phyloP scores from a whole-genome alignment of 2,113 vertebrate species.

The Albula goreensis region DNA sequence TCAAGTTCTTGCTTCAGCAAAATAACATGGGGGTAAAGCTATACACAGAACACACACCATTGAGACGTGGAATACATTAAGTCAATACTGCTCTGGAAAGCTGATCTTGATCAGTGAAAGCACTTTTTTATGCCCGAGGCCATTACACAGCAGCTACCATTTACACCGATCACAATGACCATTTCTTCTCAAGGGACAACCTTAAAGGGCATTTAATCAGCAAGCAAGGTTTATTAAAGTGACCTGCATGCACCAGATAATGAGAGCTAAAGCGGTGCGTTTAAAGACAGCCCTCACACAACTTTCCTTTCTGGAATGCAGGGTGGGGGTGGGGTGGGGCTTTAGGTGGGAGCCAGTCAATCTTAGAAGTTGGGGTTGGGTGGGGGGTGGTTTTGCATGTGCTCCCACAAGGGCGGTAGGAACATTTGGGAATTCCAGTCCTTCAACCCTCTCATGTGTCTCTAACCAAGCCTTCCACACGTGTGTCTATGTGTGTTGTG shows the following conservation, averaged over 20 bases:
- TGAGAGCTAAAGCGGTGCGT: constrained; percentile 8
- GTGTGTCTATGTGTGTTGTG: neutral
- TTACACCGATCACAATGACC: neutral
- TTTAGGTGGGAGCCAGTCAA: constrained; percentile 27
- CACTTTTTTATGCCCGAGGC: neutral
- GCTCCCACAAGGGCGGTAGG: constrained; percentile 30
- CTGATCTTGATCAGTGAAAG: neutral
- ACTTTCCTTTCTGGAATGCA: constrained; percentile 30
- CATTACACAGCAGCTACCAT: neutral
- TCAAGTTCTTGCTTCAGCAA: neutral
- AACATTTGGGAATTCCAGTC: neutral
- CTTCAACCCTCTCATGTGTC: neutral
- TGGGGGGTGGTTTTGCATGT: neutral
- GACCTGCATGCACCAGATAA: neutral
- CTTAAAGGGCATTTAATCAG: neutral
- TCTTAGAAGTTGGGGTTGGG: constrained; percentile 26
- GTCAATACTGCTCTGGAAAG: neutral
- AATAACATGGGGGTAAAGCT: neutral
- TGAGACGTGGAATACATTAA: neutral
- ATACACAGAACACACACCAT: neutral
- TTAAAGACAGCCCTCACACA: constrained; percentile 14
- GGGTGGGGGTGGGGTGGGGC: constrained; percentile 17
- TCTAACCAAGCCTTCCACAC: constrained; percentile 11
- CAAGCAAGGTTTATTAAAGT: constrained; percentile 4
- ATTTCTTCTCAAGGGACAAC: neutral